phyloP scores from a whole-genome alignment of 1,140 invertebrate species.

The Calliopsis andreniformis region DNA sequence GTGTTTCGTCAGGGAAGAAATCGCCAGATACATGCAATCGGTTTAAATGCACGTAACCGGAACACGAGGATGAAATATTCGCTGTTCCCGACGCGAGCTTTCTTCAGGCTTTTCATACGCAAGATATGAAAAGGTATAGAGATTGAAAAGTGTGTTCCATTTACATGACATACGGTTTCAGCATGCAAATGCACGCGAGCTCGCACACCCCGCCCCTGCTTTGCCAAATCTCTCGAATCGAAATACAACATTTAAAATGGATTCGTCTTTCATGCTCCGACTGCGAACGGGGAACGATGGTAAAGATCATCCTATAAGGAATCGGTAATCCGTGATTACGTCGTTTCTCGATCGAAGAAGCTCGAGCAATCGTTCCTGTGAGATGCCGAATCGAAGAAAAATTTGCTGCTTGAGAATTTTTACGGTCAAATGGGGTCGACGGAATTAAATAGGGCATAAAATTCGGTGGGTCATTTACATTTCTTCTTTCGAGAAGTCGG shows the following conservation, averaged over 20 bases:
- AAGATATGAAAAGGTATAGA: constrained; percentile 39
- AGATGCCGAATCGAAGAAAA: neutral
- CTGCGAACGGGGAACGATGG: neutral
- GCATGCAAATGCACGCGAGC: constrained; percentile 11
- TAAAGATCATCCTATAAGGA: no score
- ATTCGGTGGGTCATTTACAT: constrained; percentile 48
- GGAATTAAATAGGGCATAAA: constrained; percentile 31
- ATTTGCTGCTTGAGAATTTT: constrained; percentile 3
- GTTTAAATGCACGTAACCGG: constrained; percentile 25
- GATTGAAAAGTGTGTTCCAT: constrained; percentile 46
- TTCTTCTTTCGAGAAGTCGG: constrained; percentile 6
- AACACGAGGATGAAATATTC: constrained; percentile 33
- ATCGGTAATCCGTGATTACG: neutral
- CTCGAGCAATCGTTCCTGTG: neutral
- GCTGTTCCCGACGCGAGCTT: constrained; percentile 26
- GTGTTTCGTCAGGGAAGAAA: neutral
- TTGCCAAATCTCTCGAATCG: constrained; percentile 2
- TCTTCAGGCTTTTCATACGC: constrained; percentile 12
- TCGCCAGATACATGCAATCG: constrained; percentile 13
- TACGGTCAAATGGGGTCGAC: neutral
- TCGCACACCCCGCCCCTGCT: neutral
- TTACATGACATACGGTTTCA: constrained; percentile 19
- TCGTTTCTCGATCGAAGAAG: neutral
- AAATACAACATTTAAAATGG: constrained; percentile 14
- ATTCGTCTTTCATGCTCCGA: neutral